A percentile compares a stretch with the other conserved stretches of the same genome.
Evolutionary conservation across 2,888 invertebrate species (phyloP).

Genomic region (Drosophila antonietae): DNA sequence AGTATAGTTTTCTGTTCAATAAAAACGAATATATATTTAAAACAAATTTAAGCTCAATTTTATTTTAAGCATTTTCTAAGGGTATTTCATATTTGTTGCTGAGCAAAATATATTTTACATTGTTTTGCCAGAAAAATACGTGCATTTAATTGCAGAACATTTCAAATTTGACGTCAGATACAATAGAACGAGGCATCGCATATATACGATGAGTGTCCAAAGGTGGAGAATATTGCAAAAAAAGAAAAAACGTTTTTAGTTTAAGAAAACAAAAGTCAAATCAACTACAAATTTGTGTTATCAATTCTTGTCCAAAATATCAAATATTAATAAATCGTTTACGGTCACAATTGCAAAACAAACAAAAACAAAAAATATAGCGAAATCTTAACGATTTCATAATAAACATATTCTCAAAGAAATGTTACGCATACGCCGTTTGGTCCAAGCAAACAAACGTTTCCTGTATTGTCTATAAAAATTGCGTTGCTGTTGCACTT

Average conservation of each 20-base stretch:
- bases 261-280: background rate
- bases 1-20: no score
- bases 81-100: slow-evolving; percentile 24
- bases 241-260: no score
- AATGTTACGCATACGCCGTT: slow-evolving; percentile 65
- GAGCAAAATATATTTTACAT: slow-evolving; percentile 15
- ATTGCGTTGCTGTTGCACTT: slow-evolving; percentile 46
- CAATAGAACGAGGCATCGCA: slow-evolving; percentile 20
- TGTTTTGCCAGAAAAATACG: slow-evolving; percentile 48
- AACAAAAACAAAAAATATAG: background rate
- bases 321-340: background rate
- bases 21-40: background rate
- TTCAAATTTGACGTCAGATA: slow-evolving; percentile 62
- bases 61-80: slow-evolving; percentile 6
- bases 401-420: slow-evolving; percentile 20
- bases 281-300: background rate
- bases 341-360: background rate
- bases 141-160: slow-evolving; percentile 47
- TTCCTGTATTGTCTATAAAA: slow-evolving; percentile 42
- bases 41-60: background rate
- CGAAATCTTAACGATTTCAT: slow-evolving; percentile 25
- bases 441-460: slow-evolving; percentile 38
- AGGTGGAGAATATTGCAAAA: background rate
- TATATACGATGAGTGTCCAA: slow-evolving; percentile 7
- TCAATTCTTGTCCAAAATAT: background rate